phyloP scores from a whole-genome alignment of 1,140 invertebrate genomes.

The Caenorhabditis inopinata region DNA sequence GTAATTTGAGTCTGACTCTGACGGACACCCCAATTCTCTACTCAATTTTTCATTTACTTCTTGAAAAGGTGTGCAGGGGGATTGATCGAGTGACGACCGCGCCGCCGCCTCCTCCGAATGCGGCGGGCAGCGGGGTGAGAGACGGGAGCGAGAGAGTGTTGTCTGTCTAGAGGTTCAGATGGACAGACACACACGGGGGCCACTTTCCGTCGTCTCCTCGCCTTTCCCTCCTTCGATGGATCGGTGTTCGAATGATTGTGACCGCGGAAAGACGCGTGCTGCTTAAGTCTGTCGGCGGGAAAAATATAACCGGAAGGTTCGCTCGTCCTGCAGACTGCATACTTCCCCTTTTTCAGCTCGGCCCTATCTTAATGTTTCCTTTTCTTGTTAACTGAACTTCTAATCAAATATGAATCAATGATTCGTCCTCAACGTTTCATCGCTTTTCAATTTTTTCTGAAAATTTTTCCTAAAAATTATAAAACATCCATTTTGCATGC shows the following conservation, averaged over 20 bases:
- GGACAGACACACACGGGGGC: slow-evolving; percentile 7
- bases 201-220: background rate
- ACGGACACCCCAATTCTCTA: background rate
- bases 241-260: slow-evolving; percentile 12
- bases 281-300: background rate
- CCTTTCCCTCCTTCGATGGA: background rate
- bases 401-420: too few species aligned
- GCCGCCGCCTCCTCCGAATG: slow-evolving; percentile 13
- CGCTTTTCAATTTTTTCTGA: too few species aligned
- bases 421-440: too few species aligned
- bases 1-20: too few species aligned
- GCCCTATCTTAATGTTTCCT: too few species aligned
- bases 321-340: too few species aligned
- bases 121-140: background rate
- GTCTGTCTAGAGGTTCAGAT: too few species aligned
- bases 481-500: too few species aligned
- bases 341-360: too few species aligned
- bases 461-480: too few species aligned
- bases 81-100: slow-evolving; percentile 23
- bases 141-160: background rate
- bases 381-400: too few species aligned
- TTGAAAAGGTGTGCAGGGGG: slow-evolving; percentile 20
- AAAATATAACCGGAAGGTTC: too few species aligned
- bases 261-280: background rate
- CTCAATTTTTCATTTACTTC: slow-evolving; percentile 11